Evolutionary conservation across 2,888 invertebrate species (phyloP).

Genomic region (Drosophila mimetica): DNA sequence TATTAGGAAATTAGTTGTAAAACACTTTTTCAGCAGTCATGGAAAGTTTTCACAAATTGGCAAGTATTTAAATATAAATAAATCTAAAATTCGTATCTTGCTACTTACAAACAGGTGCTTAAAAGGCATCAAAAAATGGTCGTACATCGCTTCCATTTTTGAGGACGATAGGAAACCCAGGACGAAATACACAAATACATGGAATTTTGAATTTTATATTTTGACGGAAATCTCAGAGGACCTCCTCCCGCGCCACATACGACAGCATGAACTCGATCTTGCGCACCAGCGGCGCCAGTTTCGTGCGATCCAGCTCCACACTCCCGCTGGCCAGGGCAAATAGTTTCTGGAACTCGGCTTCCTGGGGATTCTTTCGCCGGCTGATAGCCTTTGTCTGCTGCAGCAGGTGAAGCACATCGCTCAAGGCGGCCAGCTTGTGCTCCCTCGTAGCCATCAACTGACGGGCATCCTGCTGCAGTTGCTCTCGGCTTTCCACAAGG

Average conservation of each 20-base stretch:
- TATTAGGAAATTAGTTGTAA: not conserved
- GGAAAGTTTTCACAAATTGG: not conserved
- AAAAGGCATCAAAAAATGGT: not conserved
- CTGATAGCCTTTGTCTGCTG: conserved; percentile 84
- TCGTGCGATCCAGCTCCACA: conserved; percentile 85
- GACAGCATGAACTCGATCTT: conserved; percentile 91
- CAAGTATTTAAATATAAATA: not conserved
- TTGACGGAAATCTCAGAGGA: conserved; percentile 45
- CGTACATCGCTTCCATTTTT: conserved; percentile 13
- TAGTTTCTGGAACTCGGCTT: conserved; percentile 85
- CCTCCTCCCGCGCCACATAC: conserved; percentile 79
- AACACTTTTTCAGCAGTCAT: not conserved
- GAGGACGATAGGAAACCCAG: conserved; percentile 4
- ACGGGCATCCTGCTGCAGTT: conserved; percentile 87
- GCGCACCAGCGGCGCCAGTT: conserved; percentile 86
- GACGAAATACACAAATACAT: not conserved
- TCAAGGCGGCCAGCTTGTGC: conserved; percentile 88
- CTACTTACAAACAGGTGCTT: conserved; percentile 16
- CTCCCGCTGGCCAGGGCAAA: conserved; percentile 85
- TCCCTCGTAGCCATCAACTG: conserved; percentile 87
- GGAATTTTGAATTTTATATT: conserved; percentile 18
- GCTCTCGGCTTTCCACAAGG: conserved; percentile 85
- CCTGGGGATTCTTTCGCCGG: conserved; percentile 54
- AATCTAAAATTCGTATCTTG: not conserved
- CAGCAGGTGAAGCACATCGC: conserved; percentile 87